phyloP scores from a whole-genome alignment of 2,888 invertebrate species.

The Pollenia amentaria region DNA sequence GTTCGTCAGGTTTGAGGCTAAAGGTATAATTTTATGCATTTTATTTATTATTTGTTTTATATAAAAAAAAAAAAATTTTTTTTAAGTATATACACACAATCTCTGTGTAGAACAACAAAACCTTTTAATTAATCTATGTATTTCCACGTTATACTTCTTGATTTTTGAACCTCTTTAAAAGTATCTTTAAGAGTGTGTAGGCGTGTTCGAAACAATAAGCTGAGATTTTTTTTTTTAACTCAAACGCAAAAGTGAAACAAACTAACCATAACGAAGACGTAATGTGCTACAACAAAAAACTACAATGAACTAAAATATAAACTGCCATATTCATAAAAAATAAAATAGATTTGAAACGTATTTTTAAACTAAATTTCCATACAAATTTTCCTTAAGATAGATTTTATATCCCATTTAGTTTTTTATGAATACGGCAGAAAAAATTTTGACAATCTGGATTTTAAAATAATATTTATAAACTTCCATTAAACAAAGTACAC shows the following conservation, averaged over 20 bases:
- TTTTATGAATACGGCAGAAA: no score
- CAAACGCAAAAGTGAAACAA: background rate
- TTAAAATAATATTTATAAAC: no score
- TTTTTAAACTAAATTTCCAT: no score
- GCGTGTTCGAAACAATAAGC: conserved; percentile 14
- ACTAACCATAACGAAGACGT: no score
- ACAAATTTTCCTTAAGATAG: no score
- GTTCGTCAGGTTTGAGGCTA: conserved; percentile 20
- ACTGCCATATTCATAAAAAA: no score
- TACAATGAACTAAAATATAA: no score
- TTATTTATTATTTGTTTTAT: conserved; percentile 4
- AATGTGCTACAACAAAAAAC: no score
- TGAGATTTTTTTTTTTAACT: background rate
- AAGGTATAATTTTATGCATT: background rate
- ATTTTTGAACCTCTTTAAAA: conserved; percentile 16
- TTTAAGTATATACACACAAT: background rate
- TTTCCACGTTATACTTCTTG: conserved; percentile 20
- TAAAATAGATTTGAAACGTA: no score
- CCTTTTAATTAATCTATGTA: background rate
- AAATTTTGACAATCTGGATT: no score
- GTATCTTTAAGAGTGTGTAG: conserved; percentile 6
- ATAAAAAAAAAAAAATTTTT: background rate
- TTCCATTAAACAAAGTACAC: no score
- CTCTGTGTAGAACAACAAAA: background rate
- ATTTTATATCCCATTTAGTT: no score